A percentile compares a stretch with the other conserved stretches of the same genome.
Evolutionary conservation across 2,113 vertebrate species (phyloP).

Genomic region (Fulmarus glacialis): DNA sequence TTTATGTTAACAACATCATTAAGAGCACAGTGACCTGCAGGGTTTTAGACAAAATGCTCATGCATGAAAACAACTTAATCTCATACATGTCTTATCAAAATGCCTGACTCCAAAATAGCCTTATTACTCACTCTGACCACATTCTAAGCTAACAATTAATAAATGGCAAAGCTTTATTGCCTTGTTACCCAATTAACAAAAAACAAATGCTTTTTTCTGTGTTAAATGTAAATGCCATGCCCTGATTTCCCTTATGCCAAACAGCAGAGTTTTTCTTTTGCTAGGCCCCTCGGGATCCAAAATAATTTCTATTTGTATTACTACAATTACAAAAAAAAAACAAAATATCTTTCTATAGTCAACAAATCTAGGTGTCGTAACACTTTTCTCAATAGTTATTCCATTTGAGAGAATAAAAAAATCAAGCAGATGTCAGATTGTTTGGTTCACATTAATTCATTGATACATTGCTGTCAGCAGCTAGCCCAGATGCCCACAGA

Average conservation of each 20-base stretch:
- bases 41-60: neutral
- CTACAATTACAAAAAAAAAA: neutral
- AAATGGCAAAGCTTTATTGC: neutral
- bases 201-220: neutral
- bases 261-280: neutral
- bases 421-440: neutral
- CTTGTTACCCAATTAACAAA: neutral
- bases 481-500: conserved; percentile 2
- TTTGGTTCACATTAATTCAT: neutral
- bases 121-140: neutral
- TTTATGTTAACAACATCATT: neutral
- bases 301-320: neutral
- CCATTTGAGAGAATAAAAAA: neutral
- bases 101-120: neutral
- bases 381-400: neutral
- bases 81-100: neutral
- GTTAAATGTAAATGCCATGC: neutral
- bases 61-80: neutral
- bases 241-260: neutral
- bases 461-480: neutral
- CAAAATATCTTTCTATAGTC: neutral
- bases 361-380: neutral
- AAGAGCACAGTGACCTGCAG: neutral
- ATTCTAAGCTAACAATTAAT: neutral
- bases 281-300: neutral